Conservation (phyloP, 2,797 vertebrate genomes). For the Dicrostonyx torquatus region DNA sequence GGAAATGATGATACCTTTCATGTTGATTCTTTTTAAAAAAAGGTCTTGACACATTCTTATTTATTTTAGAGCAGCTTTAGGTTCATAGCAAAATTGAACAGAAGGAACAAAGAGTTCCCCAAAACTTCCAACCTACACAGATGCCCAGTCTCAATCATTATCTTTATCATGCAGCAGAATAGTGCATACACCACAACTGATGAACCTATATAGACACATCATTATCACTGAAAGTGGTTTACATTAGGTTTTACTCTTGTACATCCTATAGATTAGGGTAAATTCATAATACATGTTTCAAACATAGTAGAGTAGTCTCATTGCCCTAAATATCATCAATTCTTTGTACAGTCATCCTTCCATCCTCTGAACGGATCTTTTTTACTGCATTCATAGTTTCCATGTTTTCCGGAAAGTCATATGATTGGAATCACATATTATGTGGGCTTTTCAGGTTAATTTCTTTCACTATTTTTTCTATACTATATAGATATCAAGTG, state of each 20-base stretch:
- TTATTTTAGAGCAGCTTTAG: not conserved
- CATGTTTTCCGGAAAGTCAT: not conserved
- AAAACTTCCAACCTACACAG: not conserved
- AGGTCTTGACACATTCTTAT: not conserved
- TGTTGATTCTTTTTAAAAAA: not conserved
- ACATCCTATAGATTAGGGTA: not conserved
- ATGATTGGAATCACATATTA: not conserved
- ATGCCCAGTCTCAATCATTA: not conserved
- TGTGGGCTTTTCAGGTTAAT: not conserved
- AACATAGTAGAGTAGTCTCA: not conserved
- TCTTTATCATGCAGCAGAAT: not conserved
- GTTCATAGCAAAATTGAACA: not conserved
- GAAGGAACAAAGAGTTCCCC: not conserved
- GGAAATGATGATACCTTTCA: not conserved
- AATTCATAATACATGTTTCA: not conserved
- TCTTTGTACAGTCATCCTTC: not conserved
- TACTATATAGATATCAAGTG: not conserved
- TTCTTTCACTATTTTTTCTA: not conserved
- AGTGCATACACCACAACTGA: not conserved
- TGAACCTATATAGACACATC: not conserved
- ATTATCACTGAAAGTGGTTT: not conserved
- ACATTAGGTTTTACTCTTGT: not conserved
- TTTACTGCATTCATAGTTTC: not conserved
- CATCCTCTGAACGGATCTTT: not conserved
- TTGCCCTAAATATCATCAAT: not conserved